These are phyloP conservation scores for Brachyptera risi DNA, from an alignment of 2,888 invertebrate species.

Conservation along the genomic window DNA sequence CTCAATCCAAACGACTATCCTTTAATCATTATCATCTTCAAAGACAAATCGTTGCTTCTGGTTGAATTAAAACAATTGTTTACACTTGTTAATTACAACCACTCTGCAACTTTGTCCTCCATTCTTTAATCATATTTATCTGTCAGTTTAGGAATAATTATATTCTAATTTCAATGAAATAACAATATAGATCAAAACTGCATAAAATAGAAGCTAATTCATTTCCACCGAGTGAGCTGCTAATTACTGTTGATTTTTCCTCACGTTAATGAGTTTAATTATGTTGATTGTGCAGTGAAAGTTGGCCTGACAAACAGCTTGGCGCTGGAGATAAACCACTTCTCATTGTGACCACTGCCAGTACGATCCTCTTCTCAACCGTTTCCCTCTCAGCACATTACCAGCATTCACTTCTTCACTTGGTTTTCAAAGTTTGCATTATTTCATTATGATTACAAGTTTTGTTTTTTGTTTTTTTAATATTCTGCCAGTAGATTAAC, in stretches of 20 bases:
- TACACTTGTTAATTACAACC: neutral
- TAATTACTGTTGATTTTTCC: constrained; percentile 42
- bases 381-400: too few species aligned
- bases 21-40: neutral
- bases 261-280: constrained; percentile 30
- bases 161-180: too few species aligned
- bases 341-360: neutral
- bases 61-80: too few species aligned
- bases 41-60: neutral
- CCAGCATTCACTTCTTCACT: too few species aligned
- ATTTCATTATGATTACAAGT: too few species aligned
- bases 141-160: neutral
- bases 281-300: constrained; percentile 25
- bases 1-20: neutral
- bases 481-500: too few species aligned
- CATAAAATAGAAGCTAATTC: neutral
- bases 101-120: neutral
- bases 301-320: constrained; percentile 23
- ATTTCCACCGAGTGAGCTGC: constrained; percentile 43
- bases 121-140: neutral
- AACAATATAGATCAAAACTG: neutral
- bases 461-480: too few species aligned
- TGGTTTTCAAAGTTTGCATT: too few species aligned
- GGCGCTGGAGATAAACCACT: neutral
- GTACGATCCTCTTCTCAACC: too few species aligned